These are phyloP conservation scores for Pachyuromys duprasi DNA, from an alignment of 2,797 vertebrate species.

Conservation along the genomic window DNA sequence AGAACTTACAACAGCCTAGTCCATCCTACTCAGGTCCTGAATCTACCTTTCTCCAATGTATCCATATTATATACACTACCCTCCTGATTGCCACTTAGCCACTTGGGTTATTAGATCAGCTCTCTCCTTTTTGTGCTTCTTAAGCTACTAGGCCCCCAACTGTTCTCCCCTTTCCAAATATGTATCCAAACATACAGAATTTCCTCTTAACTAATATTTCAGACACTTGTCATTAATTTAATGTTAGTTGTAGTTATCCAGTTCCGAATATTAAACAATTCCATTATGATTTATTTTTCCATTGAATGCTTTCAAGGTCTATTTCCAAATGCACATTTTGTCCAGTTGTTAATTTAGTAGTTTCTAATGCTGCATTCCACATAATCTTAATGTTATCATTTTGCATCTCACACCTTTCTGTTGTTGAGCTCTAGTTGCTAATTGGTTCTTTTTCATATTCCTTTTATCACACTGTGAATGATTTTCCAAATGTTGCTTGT, in stretches of 20 bases:
- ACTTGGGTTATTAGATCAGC: neutral
- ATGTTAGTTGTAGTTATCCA: slow-evolving; percentile 26
- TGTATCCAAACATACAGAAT: neutral
- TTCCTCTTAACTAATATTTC: slow-evolving; percentile 43
- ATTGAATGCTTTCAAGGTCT: neutral
- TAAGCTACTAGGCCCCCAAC: neutral
- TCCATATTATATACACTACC: neutral
- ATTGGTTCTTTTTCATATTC: neutral
- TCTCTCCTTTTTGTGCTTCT: slow-evolving; percentile 2
- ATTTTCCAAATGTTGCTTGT: neutral
- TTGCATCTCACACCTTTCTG: neutral
- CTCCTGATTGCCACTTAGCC: neutral
- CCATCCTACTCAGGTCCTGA: neutral
- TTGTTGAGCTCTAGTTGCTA: neutral
- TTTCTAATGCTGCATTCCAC: neutral
- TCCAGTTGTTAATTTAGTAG: neutral
- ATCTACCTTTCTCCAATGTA: neutral
- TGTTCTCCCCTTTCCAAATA: neutral
- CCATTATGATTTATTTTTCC: neutral
- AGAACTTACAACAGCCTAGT: neutral
- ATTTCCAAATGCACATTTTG: slow-evolving; percentile 35
- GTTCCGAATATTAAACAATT: slow-evolving; percentile 11
- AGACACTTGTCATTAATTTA: neutral
- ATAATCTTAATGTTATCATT: neutral
- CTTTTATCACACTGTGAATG: neutral